Conservation (phyloP, 2,888 invertebrate genomes). For the Patella pellucida region DNA sequence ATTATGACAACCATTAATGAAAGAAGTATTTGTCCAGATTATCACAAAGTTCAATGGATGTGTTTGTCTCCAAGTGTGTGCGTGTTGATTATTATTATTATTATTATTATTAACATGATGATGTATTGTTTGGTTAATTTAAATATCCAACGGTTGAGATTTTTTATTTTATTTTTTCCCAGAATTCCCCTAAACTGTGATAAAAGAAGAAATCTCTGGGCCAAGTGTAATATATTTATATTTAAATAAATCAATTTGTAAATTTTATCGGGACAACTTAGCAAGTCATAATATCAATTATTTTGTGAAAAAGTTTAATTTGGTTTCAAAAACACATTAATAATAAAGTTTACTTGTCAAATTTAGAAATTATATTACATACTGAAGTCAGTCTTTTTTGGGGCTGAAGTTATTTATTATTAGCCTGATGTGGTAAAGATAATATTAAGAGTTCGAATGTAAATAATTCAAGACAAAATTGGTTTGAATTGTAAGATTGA, state of each 20-base stretch:
- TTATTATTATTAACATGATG: slow-evolving; percentile 4
- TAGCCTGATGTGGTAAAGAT: no score
- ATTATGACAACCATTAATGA: neutral
- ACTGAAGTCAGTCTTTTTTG: no score
- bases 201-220: slow-evolving; percentile 20
- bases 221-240: slow-evolving; percentile 20
- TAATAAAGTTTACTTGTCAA: no score
- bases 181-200: slow-evolving; percentile 22
- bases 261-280: neutral
- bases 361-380: no score
- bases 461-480: no score
- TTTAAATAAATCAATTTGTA: neutral
- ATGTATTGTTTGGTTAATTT: slow-evolving; percentile 1
- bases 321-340: no score
- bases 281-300: neutral
- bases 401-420: no score
- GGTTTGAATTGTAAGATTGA: no score
- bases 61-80: neutral
- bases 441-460: no score
- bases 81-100: neutral
- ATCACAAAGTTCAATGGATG: neutral
- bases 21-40: neutral
- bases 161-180: slow-evolving; percentile 8
- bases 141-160: neutral
- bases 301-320: no score